Base-by-base conservation (phyloP, 2,113 vertebrate genomes). In the Tetrax tetrax region DNA sequence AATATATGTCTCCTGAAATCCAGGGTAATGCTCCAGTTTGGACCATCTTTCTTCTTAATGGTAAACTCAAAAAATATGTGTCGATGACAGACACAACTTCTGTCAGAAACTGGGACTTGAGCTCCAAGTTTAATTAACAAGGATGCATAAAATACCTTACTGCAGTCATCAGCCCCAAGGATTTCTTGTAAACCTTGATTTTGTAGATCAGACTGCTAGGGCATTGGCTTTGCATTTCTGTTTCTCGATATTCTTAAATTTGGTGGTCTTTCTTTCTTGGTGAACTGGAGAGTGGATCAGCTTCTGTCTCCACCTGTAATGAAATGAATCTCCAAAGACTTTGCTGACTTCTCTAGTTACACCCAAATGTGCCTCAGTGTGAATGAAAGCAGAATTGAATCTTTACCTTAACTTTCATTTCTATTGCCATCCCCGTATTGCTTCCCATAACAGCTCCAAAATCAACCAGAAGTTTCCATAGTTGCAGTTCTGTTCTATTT, bases 41-140 rank as follows among this genome's bases (percentile, higher is more conserved):
- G 11, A 47, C 7, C 31, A 41, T 33, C 7, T 71, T 80, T 65
- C 10, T 80, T 84, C 23, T 70, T 70, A 20, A 33, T 33, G 10
- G 1, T 41, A 60, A 51, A 43, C 11, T 59, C 29, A 35, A 53
- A 76, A 83, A 47, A 47, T 5, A 4, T 28, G 4, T 68, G 12
- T 35, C 27, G 13, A 31, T 82, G 47, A 6, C 43, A 70, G 14
- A 41, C 31, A 17, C 0, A 0, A 1, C 57, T 90, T 79, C 37
- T 77, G 43, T 22, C 60, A 87, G 35, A 72, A 86, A 51, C 1
- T 0, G 1, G 8, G 20, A 13, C 60, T n/a, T 18, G 7, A 63
- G 5, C 7, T 50, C 29, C n/a, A 68, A 20, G 21, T 61, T 79
- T 41, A 65, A 57, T 29, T 37, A 63, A 10, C 0, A 3, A 35